phyloP scores from a whole-genome alignment of 2,113 vertebrate genomes.

The Excalfactoria chinensis region DNA sequence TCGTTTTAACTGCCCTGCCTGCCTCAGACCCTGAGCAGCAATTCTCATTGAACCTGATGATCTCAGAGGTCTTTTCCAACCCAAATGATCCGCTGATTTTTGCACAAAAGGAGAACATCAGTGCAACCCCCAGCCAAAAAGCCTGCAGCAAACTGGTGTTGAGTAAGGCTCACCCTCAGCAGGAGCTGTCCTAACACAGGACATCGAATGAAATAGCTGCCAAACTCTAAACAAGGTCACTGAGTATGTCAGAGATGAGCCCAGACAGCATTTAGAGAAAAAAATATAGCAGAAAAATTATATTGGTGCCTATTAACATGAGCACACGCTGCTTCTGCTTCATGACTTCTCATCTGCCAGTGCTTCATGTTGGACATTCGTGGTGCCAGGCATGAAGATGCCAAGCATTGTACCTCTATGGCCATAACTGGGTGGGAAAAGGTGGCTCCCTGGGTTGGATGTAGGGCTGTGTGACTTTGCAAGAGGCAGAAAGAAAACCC shows the following conservation, averaged over 20 bases:
- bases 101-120: neutral
- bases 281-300: neutral
- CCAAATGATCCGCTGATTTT: neutral
- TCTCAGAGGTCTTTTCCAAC: neutral
- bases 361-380: neutral
- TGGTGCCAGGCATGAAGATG: neutral
- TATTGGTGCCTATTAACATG: rapidly evolving
- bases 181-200: neutral
- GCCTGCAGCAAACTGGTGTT: neutral
- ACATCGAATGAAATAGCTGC: neutral
- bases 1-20: neutral
- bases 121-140: neutral
- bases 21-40: neutral
- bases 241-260: neutral
- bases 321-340: neutral
- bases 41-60: neutral
- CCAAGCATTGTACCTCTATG: neutral
- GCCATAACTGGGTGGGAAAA: neutral
- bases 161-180: neutral
- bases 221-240: neutral
- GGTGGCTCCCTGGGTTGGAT: neutral
- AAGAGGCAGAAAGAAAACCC: neutral
- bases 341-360: neutral
- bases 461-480: neutral
- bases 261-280: neutral